Percentiles rank a stretch among this genome's conserved stretches.
phyloP scores from a whole-genome alignment of 2,797 vertebrate species.

The Enoplosus armatus region DNA sequence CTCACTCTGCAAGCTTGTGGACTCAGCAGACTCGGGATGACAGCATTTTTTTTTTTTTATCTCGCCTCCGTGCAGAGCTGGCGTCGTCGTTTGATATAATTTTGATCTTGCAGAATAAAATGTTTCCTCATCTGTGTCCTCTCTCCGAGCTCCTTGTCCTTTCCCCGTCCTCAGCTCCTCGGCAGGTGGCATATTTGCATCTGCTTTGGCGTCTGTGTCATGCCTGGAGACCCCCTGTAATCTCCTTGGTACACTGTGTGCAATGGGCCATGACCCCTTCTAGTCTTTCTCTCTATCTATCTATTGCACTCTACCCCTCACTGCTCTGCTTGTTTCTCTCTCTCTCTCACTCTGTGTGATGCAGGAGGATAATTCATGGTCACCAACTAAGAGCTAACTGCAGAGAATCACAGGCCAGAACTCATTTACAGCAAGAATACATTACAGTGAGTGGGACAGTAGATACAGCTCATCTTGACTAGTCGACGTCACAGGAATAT shows the following conservation, averaged over 20 bases:
- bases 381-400: conserved; percentile 56
- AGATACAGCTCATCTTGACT: conserved; percentile 33
- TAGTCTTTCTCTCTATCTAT: background rate
- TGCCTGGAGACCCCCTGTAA: conserved; percentile 53
- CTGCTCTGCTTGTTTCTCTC: conserved; percentile 21
- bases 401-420: conserved; percentile 61
- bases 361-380: conserved; percentile 58
- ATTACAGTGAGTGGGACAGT: conserved; percentile 38
- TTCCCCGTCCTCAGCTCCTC: conserved; percentile 24
- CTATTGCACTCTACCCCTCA: conserved; percentile 32
- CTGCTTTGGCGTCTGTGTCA: conserved; percentile 39
- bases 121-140: conserved; percentile 26
- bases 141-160: conserved; percentile 22
- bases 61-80: conserved; percentile 10
- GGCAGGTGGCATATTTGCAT: conserved; percentile 56
- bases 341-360: conserved; percentile 31
- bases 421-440: conserved; percentile 47
- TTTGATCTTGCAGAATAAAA: conserved; percentile 47
- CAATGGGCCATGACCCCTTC: conserved; percentile 59
- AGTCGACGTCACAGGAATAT: conserved; percentile 23
- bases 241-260: conserved; percentile 44
- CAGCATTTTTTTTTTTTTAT: conserved; percentile 38
- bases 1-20: conserved; percentile 35
- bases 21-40: conserved; percentile 60
- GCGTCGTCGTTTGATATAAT: conserved; percentile 33